A percentile compares a stretch with the other conserved stretches of the same genome.
Conservation (phyloP, 2,797 vertebrate species). For the Acanthurus lineatus region DNA sequence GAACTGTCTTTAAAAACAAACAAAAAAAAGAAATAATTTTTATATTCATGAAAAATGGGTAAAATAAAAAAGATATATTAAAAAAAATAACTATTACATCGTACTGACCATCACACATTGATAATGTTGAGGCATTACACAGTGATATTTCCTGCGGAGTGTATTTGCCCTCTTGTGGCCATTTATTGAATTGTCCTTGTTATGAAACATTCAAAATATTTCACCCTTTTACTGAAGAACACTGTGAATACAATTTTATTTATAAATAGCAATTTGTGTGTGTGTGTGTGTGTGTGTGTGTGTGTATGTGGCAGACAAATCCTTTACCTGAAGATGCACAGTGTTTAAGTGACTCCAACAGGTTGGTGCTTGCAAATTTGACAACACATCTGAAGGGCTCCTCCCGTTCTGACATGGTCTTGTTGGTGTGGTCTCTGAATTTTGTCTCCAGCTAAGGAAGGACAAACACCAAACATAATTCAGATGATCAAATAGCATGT, state of each 20-base stretch:
- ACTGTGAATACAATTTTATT: background rate
- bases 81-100: background rate
- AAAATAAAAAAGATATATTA: background rate
- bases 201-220: background rate
- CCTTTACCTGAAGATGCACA: slow-evolving; percentile 88
- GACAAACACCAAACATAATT: background rate
- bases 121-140: background rate
- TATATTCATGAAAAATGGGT: background rate
- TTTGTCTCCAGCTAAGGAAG: slow-evolving; percentile 91
- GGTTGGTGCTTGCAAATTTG: slow-evolving; percentile 91
- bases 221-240: background rate
- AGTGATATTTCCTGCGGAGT: background rate
- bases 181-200: slow-evolving; percentile 17
- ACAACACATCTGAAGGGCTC: slow-evolving; percentile 91
- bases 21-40: background rate
- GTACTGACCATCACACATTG: background rate
- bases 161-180: slow-evolving; percentile 66
- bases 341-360: slow-evolving; percentile 91
- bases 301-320: no score
- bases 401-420: slow-evolving; percentile 79
- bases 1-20: background rate
- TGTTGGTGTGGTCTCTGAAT: slow-evolving; percentile 85
- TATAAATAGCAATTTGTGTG: background rate
- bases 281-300: no score
- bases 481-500: background rate